Evolutionary conservation across 37 sponge, comb jelly and placozoan genomes (phyloP).

Genomic region (Crambe crambe): DNA sequence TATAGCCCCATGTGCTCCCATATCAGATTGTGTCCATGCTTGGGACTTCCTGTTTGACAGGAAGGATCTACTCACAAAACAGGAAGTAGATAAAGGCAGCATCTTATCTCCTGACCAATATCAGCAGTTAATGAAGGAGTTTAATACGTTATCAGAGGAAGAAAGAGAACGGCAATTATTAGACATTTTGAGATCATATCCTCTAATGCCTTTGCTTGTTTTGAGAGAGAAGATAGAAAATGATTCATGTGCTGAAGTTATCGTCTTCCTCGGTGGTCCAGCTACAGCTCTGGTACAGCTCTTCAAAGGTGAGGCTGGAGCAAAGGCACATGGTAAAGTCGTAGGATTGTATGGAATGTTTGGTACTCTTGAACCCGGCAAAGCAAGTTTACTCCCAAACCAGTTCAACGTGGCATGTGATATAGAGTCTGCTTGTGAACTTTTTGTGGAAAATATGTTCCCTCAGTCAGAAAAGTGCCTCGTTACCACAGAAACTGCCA

Average conservation of each 20-base stretch:
- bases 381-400: constrained; percentile 18
- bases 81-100: constrained; percentile 8
- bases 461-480: constrained; percentile 16
- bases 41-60: constrained; percentile 58
- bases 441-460: constrained; percentile 26
- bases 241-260: neutral
- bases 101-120: constrained; percentile 36
- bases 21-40: constrained; percentile 35
- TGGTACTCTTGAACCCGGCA: constrained; percentile 27
- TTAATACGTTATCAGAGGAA: constrained; percentile 5
- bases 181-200: constrained; percentile 9
- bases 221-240: constrained; percentile 2
- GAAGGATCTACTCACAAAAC: constrained; percentile 20
- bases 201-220: neutral
- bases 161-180: constrained; percentile 23
- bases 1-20: constrained; percentile 34
- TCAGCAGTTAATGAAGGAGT: neutral
- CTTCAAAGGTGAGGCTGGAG: neutral
- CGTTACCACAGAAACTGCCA: constrained; percentile 45
- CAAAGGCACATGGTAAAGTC: neutral
- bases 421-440: constrained; percentile 18
- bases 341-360: constrained; percentile 41
- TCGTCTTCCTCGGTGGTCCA: constrained; percentile 46
- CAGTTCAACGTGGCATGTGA: constrained; percentile 63
- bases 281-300: constrained; percentile 41